These are phyloP conservation scores for Limanda limanda DNA, from an alignment of 2,113 vertebrate genomes.

Conservation along the genomic window DNA sequence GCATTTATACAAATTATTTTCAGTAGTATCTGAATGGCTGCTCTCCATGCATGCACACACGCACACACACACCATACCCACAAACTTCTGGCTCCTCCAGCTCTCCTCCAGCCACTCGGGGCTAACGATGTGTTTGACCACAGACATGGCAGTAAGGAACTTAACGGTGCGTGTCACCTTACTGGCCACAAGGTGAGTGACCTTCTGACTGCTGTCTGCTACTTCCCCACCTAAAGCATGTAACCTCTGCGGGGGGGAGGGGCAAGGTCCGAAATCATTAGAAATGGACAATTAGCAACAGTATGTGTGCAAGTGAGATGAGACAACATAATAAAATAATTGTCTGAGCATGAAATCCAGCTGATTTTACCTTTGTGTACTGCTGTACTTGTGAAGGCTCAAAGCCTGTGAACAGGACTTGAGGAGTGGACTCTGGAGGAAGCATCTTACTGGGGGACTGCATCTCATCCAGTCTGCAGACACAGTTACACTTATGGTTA, in stretches of 20 bases:
- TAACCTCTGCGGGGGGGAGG: slow-evolving; percentile 84
- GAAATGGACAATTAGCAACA: background rate
- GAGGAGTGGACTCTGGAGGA: slow-evolving; percentile 89
- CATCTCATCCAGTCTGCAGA: slow-evolving; percentile 89
- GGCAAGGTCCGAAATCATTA: background rate
- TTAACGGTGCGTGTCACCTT: slow-evolving; percentile 97
- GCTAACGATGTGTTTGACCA: slow-evolving; percentile 93
- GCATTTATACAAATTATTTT: background rate
- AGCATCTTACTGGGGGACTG: slow-evolving; percentile 91
- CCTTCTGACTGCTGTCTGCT: slow-evolving; percentile 89
- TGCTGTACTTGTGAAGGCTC: slow-evolving; percentile 92
- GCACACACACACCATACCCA: slow-evolving; percentile 57
- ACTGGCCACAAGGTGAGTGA: slow-evolving; percentile 92
- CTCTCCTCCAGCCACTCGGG: slow-evolving; percentile 97
- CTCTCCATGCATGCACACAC: background rate
- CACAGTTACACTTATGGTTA: background rate
- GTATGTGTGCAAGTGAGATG: background rate
- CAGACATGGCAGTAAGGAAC: slow-evolving; percentile 95
- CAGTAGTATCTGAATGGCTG: background rate
- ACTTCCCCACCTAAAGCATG: slow-evolving; percentile 94
- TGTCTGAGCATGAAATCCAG: accelerated
- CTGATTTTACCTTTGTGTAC: slow-evolving; percentile 89
- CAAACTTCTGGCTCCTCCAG: slow-evolving; percentile 92
- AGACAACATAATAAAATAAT: background rate
- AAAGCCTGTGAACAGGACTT: slow-evolving; percentile 95